Base-by-base conservation (phyloP, 2,888 invertebrate genomes). In the Tribolium freemani region DNA sequence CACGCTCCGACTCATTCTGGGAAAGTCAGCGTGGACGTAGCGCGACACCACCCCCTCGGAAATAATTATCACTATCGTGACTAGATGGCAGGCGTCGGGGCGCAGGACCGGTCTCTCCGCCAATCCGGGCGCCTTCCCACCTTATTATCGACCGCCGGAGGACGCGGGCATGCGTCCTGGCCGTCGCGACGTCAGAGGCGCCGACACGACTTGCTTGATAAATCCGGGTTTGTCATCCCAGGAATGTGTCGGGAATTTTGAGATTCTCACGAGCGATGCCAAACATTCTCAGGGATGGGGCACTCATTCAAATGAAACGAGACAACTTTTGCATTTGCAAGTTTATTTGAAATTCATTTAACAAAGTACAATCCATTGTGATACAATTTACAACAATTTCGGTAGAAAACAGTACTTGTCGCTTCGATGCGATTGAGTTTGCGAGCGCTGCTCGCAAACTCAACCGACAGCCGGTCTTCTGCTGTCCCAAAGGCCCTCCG, bases 321-420 rank as follows among this genome's bases (percentile, higher is more conserved):
- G 21, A 60, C 45, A 69, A 48, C 13, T 20, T 69, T 69, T 72
- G 60, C 67, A 66, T 76, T 75, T 74, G 76, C 76, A 75, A 78
- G 77, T 80, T 79, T 80, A 80, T 77, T 85, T 82, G 81, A 84
- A 86, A 84, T 85, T 85, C 83, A 83, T 84, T 84, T 85, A 86
- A 87, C 86, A 86, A 86, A 86, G 82, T 86, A 86, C 87, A 86
- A 86, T 85, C 86, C 86, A 86, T 85, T 84, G 83, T 85, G 84
- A 85, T 84, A 85, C 84, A 85, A 83, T 84, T 84, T 84, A 85
- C 85, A 85, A 85, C 85, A 85, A 83, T 83, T 79, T 80, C 78
- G 79, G 80, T 83, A 84, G 81, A 84, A 85, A 85, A 85, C 83
- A 84, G 82, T 84, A 80, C 79, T 82, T 78, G 72, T 78, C 77